Conservation (phyloP, 2,888 invertebrate species). For the Idaea straminata region DNA sequence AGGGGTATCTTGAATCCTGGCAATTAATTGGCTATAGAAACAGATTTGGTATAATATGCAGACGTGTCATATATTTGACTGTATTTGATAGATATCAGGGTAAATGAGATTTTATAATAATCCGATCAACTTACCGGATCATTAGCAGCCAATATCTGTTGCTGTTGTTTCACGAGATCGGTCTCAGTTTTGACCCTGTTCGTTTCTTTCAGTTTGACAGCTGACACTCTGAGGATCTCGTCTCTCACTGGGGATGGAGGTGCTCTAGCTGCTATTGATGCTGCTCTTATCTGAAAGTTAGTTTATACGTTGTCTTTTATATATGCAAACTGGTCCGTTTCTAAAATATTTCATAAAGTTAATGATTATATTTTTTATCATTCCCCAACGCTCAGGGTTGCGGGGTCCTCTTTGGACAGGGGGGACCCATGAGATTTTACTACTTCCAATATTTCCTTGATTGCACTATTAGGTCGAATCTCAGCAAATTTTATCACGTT, state of each 20-base stretch:
- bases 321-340: neutral
- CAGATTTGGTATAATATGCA: too few species aligned
- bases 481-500: too few species aligned
- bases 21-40: too few species aligned
- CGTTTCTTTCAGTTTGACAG: constrained; percentile 78
- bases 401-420: too few species aligned
- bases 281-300: constrained; percentile 60
- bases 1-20: too few species aligned
- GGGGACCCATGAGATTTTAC: too few species aligned
- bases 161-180: constrained; percentile 79
- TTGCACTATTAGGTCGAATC: too few species aligned
- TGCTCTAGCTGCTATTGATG: constrained; percentile 60
- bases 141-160: constrained; percentile 75
- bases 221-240: constrained; percentile 67
- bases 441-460: too few species aligned
- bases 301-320: neutral
- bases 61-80: too few species aligned
- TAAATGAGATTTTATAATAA: neutral
- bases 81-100: too few species aligned
- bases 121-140: constrained; percentile 55
- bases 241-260: constrained; percentile 69
- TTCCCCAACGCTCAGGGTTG: too few species aligned
- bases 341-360: neutral
- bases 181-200: constrained; percentile 79
- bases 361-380: neutral